These are phyloP conservation scores for Volucella bombylans DNA, from an alignment of 2,888 invertebrate species.

Conservation along the genomic window DNA sequence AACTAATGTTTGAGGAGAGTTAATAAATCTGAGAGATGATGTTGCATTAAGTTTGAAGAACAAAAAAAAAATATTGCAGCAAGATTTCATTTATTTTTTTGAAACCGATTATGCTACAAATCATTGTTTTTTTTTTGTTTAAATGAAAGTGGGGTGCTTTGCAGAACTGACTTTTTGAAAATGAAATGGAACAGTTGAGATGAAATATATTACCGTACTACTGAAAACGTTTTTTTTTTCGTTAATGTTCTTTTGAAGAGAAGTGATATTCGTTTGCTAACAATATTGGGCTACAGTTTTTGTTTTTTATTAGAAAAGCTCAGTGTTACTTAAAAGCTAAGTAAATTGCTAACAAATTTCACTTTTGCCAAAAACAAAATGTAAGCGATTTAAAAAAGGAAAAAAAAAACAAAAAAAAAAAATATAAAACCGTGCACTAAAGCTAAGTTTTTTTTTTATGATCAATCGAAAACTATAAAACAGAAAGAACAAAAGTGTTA, in stretches of 20 bases:
- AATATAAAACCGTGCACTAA: conserved; percentile 61
- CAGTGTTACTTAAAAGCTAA: conserved; percentile 59
- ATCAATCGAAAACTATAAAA: conserved; percentile 37
- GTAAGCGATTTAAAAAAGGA: conserved; percentile 61
- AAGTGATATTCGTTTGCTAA: conserved; percentile 50
- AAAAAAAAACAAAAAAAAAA: conserved; percentile 21
- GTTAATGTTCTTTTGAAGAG: conserved; percentile 23
- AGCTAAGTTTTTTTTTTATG: conserved; percentile 48
- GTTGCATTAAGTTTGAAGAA: conserved; percentile 64
- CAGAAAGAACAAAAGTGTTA: conserved; percentile 57
- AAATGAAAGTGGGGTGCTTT: conserved; percentile 67
- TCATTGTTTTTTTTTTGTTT: conserved; percentile 15
- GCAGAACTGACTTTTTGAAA: conserved; percentile 47
- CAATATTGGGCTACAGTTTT: conserved; percentile 11
- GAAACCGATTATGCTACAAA: conserved; percentile 37
- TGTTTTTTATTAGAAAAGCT: conserved; percentile 34
- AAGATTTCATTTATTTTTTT: conserved; percentile 20
- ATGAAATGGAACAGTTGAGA: conserved; percentile 64
- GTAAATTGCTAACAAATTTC: conserved; percentile 46
- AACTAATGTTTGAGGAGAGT: conserved; percentile 50
- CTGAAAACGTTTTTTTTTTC: conserved; percentile 26
- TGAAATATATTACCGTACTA: conserved; percentile 62
- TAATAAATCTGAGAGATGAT: conserved; percentile 66
- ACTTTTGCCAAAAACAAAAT: conserved; percentile 53
- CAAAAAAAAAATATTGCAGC: conserved; percentile 37